Base-by-base conservation (phyloP, 1,140 invertebrate species). In the Heterodera carotae region DNA sequence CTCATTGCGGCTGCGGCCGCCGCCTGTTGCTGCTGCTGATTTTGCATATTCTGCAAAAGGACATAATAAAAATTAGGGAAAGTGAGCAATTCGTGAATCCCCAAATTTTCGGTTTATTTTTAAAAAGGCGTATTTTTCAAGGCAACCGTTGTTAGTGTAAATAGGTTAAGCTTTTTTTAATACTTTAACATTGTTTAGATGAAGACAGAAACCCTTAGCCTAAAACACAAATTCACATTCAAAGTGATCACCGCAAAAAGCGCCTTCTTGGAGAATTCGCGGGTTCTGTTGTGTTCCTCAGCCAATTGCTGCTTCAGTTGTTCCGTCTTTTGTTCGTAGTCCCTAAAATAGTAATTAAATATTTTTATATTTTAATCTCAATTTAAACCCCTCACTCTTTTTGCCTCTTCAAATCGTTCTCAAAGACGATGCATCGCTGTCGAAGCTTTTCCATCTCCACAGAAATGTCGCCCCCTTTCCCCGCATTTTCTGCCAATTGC, bases 241-340 rank as follows among this genome's bases (percentile, higher is more conserved):
- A 76, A 72, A 68, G 67, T 56, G 22, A 72, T 74, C 43, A 78
- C 77, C 77, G 77, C 77, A 62, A 78, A 77, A 39, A 78, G 64
- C 15, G 77, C 77, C 62, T 78, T 78, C 39, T 78, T 78, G n/a
- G 77, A 78, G 76, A 78, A 78, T 34, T 68, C 77, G 29, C 76
- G 27, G 10, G 77, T 69, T 71, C 18, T 43, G 33, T 27, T 80
- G 39, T 69, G 56, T 62, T 53, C 76, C 36, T 33, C 76, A 59
- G 31, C 5, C 39, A 34, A 60, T 59, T 7, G 36, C 10, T 43
- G 59, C 15, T 1, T 77, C 56, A 22, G 56, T 25, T 34, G 70
- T 27, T 76, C 70, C 36, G n/a, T 31, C 33, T 53, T 2, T 73
- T 36, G 39, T 75, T 64, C 59, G 56, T 31, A 67, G 7, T 70